These are phyloP conservation scores for Prochilodus magdalenae DNA, from an alignment of 2,113 vertebrate species.

Conservation along the genomic window DNA sequence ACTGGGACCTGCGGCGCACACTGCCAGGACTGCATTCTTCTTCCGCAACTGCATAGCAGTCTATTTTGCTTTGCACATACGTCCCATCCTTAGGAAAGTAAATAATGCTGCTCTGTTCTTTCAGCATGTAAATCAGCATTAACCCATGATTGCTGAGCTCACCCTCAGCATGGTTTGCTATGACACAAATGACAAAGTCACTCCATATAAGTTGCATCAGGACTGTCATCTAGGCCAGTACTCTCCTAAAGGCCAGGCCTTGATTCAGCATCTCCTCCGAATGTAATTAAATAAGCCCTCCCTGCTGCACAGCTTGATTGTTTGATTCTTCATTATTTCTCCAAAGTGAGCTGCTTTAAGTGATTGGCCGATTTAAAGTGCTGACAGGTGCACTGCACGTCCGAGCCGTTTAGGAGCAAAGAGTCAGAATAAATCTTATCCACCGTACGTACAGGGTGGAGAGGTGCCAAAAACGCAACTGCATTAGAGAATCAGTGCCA, in stretches of 20 bases:
- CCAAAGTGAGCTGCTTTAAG: constrained; percentile 73
- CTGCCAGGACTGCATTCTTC: too few relatives aligned
- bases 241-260: constrained; percentile 49
- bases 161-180: not conserved
- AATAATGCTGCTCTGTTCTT: too few relatives aligned
- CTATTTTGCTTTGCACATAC: too few relatives aligned
- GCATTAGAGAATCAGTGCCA: constrained; percentile 67
- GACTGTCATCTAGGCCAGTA: not conserved
- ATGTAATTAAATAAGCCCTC: constrained; percentile 77
- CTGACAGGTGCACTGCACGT: constrained; percentile 77
- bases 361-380: constrained; percentile 81
- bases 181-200: not conserved
- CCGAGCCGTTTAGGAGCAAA: constrained; percentile 80
- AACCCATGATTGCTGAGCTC: not conserved
- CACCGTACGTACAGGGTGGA: constrained; percentile 63
- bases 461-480: constrained; percentile 70
- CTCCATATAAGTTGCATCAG: not conserved
- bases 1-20: too few relatives aligned
- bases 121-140: too few relatives aligned
- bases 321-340: constrained; percentile 78
- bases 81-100: too few relatives aligned
- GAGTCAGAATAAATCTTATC: constrained; percentile 74
- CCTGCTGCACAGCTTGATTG: constrained; percentile 68
- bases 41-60: too few relatives aligned
- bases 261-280: constrained; percentile 73